Conservation (phyloP, 2,797 vertebrate species). For the Rhinella marina region DNA sequence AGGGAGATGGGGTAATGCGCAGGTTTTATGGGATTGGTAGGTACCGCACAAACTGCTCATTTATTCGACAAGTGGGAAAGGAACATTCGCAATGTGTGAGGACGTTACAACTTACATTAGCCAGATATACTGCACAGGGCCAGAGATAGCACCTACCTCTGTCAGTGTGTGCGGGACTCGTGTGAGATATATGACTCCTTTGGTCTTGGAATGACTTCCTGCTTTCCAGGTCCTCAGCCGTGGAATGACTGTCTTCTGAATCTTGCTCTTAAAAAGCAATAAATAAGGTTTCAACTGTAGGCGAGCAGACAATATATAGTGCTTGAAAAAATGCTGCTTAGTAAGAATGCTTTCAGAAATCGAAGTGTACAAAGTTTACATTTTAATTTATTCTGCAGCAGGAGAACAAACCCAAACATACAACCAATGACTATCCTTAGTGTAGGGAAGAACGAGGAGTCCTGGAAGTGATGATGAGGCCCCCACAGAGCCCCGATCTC, state of each 20-base stretch:
- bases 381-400: too few relatives aligned
- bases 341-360: too few relatives aligned
- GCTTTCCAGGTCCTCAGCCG: constrained; percentile 89
- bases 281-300: constrained; percentile 66
- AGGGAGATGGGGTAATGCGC: constrained; percentile 51
- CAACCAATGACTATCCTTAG: too few relatives aligned
- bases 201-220: constrained; percentile 86
- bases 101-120: constrained; percentile 42
- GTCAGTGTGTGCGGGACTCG: constrained; percentile 82
- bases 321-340: too few relatives aligned
- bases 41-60: constrained; percentile 49
- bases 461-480: too few relatives aligned
- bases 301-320: constrained; percentile 67
- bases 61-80: constrained; percentile 59
- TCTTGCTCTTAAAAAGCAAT: constrained; percentile 78
- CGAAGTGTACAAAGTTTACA: too few relatives aligned
- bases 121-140: constrained; percentile 24
- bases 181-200: constrained; percentile 78
- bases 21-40: constrained; percentile 44
- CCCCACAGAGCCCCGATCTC: too few relatives aligned
- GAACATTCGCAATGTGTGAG: constrained; percentile 33
- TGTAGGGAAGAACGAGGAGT: too few relatives aligned
- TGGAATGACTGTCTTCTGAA: constrained; percentile 80
- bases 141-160: constrained; percentile 76
- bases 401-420: too few relatives aligned